Evolutionary conservation across 2,113 vertebrate species (phyloP).

Genomic region (Tapirus terrestris): DNA sequence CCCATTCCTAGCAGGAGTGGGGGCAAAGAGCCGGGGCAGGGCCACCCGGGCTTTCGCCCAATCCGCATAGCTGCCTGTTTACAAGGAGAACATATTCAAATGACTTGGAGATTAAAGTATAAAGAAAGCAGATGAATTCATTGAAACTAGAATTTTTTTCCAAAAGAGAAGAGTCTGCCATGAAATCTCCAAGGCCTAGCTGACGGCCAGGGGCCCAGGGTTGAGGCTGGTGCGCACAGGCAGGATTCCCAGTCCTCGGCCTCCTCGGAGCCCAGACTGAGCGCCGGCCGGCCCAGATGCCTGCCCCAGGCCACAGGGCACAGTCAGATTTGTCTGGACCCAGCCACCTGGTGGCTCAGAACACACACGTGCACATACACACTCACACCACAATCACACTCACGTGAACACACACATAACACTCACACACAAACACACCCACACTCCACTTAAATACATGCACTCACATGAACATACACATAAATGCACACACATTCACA

Average conservation of each 20-base stretch:
- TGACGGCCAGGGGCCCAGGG: not conserved
- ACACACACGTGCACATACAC: not conserved
- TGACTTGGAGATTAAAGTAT: not conserved
- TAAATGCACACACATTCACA: not conserved
- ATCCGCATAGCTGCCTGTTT: not conserved
- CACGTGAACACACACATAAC: not conserved
- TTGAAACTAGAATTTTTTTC: not conserved
- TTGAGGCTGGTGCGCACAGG: not conserved
- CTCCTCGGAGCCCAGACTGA: not conserved
- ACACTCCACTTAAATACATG: not conserved
- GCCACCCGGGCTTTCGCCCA: not conserved
- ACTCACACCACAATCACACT: not conserved
- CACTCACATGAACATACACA: not conserved
- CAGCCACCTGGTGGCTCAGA: not conserved
- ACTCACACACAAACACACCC: not conserved
- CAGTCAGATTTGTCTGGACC: not conserved
- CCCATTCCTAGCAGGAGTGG: not conserved
- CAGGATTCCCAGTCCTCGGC: too few species aligned
- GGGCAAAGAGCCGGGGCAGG: not conserved
- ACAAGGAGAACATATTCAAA: not conserved
- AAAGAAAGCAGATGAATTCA: not conserved
- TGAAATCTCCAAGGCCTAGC: not conserved
- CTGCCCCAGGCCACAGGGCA: not conserved
- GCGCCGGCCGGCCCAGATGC: rapidly evolving
- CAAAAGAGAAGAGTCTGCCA: not conserved